Conservation (phyloP, 2,888 invertebrate species). For the Trichopria drosophilae region DNA sequence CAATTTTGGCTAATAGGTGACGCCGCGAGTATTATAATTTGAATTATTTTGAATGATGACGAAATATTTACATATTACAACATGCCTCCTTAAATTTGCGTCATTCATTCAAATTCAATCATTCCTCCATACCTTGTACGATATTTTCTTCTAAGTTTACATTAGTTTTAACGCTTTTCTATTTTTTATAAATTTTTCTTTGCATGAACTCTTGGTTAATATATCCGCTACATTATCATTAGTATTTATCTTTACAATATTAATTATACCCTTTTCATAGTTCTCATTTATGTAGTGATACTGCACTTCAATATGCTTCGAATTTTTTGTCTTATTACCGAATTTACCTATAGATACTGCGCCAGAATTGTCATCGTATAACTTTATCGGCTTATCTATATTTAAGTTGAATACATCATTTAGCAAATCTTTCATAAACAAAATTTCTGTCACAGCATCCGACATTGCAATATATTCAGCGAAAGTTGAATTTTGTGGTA, state of each 20-base stretch:
- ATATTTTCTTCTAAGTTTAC: no score
- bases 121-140: no score
- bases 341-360: conserved; percentile 18
- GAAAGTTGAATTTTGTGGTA: conserved; percentile 28
- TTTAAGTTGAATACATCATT: conserved; percentile 35
- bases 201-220: conserved; percentile 7
- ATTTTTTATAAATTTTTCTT: not conserved
- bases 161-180: no score
- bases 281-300: no score
- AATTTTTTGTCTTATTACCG: conserved; percentile 13
- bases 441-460: conserved; percentile 39
- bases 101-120: no score
- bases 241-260: conserved; percentile 19
- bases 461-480: conserved; percentile 44
- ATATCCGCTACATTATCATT: conserved; percentile 22
- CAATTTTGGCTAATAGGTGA: no score
- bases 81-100: no score
- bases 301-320: no score
- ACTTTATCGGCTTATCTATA: conserved; percentile 36
- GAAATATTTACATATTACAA: no score
- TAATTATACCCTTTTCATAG: no score
- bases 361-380: conserved; percentile 38
- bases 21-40: no score
- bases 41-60: no score
- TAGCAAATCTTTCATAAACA: conserved; percentile 24